Conservation (phyloP, 2,113 vertebrate species). For the Oryzias celebensis region DNA sequence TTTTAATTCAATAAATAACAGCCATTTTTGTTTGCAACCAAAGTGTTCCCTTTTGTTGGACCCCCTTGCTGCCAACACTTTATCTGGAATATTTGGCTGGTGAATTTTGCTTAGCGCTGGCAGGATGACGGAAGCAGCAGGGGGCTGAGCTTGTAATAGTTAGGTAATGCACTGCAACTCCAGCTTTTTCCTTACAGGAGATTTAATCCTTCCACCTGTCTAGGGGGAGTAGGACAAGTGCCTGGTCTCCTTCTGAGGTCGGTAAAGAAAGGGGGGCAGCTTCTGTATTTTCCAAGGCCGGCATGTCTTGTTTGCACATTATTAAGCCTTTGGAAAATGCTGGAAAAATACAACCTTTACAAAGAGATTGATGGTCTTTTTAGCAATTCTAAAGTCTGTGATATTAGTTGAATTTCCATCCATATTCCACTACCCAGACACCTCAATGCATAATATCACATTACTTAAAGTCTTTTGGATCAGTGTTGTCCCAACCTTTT, state of each 20-base stretch:
- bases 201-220: slow-evolving; percentile 43
- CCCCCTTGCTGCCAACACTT: neutral
- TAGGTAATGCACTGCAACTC: slow-evolving; percentile 18
- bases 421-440: no score
- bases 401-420: slow-evolving; percentile 18
- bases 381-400: slow-evolving; percentile 27
- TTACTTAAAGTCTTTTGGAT: no score
- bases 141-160: slow-evolving; percentile 20
- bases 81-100: neutral
- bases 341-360: slow-evolving; percentile 19
- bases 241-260: slow-evolving; percentile 22
- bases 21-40: neutral
- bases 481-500: no score
- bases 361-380: slow-evolving; percentile 30
- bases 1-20: slow-evolving; percentile 2
- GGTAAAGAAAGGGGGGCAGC: slow-evolving; percentile 18
- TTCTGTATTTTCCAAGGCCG: slow-evolving; percentile 35
- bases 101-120: slow-evolving; percentile 3
- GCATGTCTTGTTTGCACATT: slow-evolving; percentile 1
- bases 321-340: slow-evolving; percentile 44
- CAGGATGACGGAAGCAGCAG: slow-evolving; percentile 14
- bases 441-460: no score
- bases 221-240: slow-evolving; percentile 33
- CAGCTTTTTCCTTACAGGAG: slow-evolving; percentile 16
- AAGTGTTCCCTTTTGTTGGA: neutral